phyloP scores from a whole-genome alignment of 1,140 invertebrate species.

The Drosophila truncata region DNA sequence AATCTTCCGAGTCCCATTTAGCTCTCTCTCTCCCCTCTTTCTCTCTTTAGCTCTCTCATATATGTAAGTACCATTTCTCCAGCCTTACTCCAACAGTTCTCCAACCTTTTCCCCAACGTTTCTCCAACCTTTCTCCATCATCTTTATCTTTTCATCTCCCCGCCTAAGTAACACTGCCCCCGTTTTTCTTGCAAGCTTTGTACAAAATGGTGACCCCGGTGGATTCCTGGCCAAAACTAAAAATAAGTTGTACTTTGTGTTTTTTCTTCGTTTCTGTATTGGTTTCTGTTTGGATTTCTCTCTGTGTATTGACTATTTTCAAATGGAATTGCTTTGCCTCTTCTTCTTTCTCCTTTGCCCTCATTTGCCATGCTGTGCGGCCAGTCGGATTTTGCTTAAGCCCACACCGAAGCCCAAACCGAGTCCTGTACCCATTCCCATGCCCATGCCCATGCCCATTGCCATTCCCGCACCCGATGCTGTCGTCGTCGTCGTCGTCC shows the following conservation, averaged over 20 bases:
- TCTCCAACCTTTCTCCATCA: slow-evolving; percentile 11
- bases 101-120: slow-evolving; percentile 13
- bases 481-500: slow-evolving; percentile 25
- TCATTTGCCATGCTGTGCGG: slow-evolving; percentile 65
- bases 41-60: neutral
- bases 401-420: slow-evolving; percentile 33
- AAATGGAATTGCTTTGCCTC: slow-evolving; percentile 66
- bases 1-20: neutral
- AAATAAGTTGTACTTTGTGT: slow-evolving; percentile 70
- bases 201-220: slow-evolving; percentile 43
- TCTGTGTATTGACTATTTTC: slow-evolving; percentile 47
- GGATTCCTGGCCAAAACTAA: slow-evolving; percentile 51
- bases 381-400: slow-evolving; percentile 30
- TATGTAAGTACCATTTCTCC: slow-evolving; percentile 28
- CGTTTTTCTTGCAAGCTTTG: slow-evolving; percentile 43
- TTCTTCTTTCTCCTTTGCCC: neutral
- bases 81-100: slow-evolving; percentile 5
- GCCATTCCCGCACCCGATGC: neutral
- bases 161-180: slow-evolving; percentile 62
- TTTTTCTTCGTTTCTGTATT: slow-evolving; percentile 29
- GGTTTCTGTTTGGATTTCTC: slow-evolving; percentile 9
- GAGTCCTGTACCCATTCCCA: slow-evolving; percentile 24
- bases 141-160: neutral
- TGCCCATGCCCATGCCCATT: slow-evolving; percentile 9
- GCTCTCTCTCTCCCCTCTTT: neutral